Conservation (phyloP, 2,888 invertebrate genomes). For the Cryptops parisi region DNA sequence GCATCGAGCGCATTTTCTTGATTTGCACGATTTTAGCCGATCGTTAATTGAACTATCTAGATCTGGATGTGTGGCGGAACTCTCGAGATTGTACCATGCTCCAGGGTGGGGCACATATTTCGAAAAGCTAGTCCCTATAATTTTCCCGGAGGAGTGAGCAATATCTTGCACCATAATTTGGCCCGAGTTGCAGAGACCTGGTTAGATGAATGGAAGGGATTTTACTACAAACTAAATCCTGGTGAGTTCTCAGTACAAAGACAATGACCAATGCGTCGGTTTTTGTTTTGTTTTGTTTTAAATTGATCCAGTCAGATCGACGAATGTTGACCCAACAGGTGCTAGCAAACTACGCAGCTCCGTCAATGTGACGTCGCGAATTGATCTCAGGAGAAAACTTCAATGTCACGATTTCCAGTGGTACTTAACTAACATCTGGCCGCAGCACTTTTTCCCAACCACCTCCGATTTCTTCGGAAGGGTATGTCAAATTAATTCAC, state of each 20-base stretch:
- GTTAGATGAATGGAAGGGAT: constrained; percentile 96
- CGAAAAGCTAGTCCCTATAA: constrained; percentile 86
- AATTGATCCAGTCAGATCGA: too few species aligned
- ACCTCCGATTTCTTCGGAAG: constrained; percentile 77
- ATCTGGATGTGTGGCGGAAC: constrained; percentile 88
- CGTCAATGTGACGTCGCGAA: not conserved
- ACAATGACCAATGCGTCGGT: too few species aligned
- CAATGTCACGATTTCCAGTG: constrained; percentile 52
- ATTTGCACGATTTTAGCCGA: not conserved
- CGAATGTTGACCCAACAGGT: not conserved
- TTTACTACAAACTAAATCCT: constrained; percentile 73
- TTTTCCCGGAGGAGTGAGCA: constrained; percentile 70
- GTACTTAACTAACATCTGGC: constrained; percentile 92
- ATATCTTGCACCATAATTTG: constrained; percentile 76
- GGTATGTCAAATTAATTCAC: constrained; percentile 29
- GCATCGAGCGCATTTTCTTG: not conserved
- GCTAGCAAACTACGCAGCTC: not conserved
- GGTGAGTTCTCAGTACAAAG: constrained; percentile 33
- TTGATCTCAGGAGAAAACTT: not conserved
- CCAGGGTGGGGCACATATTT: constrained; percentile 86
- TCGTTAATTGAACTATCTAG: too few species aligned
- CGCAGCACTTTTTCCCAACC: constrained; percentile 86
- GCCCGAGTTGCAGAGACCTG: constrained; percentile 89
- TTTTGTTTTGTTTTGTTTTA: too few species aligned
- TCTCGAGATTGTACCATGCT: constrained; percentile 81